phyloP scores from a whole-genome alignment of 2,113 vertebrate genomes.

The Gavia stellata region DNA sequence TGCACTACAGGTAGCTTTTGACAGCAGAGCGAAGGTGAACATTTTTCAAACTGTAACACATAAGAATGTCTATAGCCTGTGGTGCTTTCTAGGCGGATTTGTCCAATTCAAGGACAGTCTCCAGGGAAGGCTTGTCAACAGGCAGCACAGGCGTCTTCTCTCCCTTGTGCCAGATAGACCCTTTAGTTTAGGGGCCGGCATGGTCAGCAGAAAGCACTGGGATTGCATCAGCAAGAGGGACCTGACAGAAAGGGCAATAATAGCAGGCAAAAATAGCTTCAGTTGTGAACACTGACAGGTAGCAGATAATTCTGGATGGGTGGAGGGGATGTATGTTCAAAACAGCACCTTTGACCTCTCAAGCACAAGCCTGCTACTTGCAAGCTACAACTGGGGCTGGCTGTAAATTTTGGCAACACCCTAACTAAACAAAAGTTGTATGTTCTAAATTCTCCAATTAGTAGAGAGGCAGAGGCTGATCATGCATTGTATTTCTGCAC shows the following conservation, averaged over 20 bases:
- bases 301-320: neutral
- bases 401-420: neutral
- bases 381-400: neutral
- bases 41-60: neutral
- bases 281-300: neutral
- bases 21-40: neutral
- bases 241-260: neutral
- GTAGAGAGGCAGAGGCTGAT: neutral
- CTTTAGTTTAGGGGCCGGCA: neutral
- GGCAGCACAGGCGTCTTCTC: neutral
- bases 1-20: neutral
- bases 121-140: neutral
- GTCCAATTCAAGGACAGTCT: neutral
- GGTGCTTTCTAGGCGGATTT: neutral
- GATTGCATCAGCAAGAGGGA: neutral
- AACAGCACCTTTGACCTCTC: neutral
- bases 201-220: neutral
- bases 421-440: neutral
- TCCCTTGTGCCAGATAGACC: too few species aligned
- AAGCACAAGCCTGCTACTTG: neutral
- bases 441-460: neutral
- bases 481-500: neutral
- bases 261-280: neutral
- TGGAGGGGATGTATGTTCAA: neutral
- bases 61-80: neutral